Evolutionary conservation across 2,888 invertebrate genomes (phyloP).

Genomic region (Cataglyphis rosenhaueri): DNA sequence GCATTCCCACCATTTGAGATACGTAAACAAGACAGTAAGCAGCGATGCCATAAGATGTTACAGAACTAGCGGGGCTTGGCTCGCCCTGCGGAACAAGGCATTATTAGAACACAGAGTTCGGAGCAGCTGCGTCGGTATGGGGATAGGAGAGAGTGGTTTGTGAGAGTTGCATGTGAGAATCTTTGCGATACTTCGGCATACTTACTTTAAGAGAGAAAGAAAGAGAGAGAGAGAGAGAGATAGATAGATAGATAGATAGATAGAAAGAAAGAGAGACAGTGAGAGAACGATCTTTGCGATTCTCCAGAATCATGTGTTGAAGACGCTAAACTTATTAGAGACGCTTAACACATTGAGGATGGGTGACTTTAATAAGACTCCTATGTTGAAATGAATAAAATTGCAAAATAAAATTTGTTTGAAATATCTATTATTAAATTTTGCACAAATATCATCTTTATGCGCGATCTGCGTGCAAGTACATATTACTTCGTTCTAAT

Average conservation of each 20-base stretch:
- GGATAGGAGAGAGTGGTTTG: constrained; percentile 36
- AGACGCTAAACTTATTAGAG: background rate
- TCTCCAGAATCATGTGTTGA: constrained; percentile 26
- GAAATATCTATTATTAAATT: background rate
- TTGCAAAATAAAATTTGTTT: background rate
- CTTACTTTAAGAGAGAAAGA: constrained; percentile 30
- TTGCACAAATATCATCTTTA: background rate
- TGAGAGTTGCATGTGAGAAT: constrained; percentile 35
- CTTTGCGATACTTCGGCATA: constrained; percentile 17
- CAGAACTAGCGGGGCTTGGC: constrained; percentile 69
- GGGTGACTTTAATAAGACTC: background rate
- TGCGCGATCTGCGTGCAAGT: background rate
- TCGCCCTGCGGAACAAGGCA: constrained; percentile 70
- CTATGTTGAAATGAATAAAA: background rate
- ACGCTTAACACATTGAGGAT: constrained; percentile 39
- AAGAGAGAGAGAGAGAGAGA: constrained; percentile 2
- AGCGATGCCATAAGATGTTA: constrained; percentile 73
- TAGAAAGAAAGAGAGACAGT: background rate
- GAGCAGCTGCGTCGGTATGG: constrained; percentile 60
- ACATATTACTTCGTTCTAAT: background rate
- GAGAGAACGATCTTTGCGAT: constrained; percentile 22
- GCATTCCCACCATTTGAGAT: constrained; percentile 41
- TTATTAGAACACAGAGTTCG: constrained; percentile 66
- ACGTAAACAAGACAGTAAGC: constrained; percentile 71
- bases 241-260: background rate